phyloP scores from a whole-genome alignment of 1,140 invertebrate genomes.

The Drosophila tropicalis region DNA sequence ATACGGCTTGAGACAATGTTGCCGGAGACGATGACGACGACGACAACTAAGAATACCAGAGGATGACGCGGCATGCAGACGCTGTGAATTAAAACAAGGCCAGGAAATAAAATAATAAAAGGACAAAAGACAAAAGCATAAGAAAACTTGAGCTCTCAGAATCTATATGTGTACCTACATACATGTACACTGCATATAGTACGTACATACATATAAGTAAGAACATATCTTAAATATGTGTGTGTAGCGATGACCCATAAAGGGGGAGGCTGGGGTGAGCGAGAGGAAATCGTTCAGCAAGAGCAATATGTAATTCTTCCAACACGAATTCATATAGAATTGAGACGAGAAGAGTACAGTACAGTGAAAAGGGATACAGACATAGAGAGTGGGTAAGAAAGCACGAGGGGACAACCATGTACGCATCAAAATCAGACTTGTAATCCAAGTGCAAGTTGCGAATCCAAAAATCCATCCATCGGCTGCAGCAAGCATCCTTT shows the following conservation, averaged over 20 bases:
- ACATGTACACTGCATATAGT: no score
- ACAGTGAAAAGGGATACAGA: slow-evolving; percentile 12
- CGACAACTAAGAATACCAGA: slow-evolving; percentile 47
- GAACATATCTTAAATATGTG: slow-evolving; percentile 5
- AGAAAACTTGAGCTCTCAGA: slow-evolving; percentile 67
- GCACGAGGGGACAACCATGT: slow-evolving; percentile 58
- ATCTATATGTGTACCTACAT: slow-evolving; percentile 19
- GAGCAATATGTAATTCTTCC: slow-evolving; percentile 45
- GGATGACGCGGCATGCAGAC: slow-evolving; percentile 76
- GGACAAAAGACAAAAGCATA: slow-evolving; percentile 79
- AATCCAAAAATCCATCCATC: slow-evolving; percentile 82
- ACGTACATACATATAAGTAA: neutral
- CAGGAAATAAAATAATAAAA: slow-evolving; percentile 81
- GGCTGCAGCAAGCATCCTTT: slow-evolving; percentile 60
- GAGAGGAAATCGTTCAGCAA: slow-evolving; percentile 28
- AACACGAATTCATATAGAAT: slow-evolving; percentile 6
- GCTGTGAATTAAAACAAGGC: slow-evolving; percentile 81
- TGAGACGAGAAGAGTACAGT: neutral
- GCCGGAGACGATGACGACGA: slow-evolving; percentile 46
- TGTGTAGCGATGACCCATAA: slow-evolving; percentile 65
- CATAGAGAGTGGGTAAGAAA: neutral
- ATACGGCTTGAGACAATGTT: slow-evolving; percentile 57
- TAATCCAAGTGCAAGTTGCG: slow-evolving; percentile 81
- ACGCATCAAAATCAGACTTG: slow-evolving; percentile 82
- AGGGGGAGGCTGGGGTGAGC: slow-evolving; percentile 17